These are phyloP conservation scores for Clivina fossor DNA, from an alignment of 2,888 invertebrate genomes.

Conservation along the genomic window DNA sequence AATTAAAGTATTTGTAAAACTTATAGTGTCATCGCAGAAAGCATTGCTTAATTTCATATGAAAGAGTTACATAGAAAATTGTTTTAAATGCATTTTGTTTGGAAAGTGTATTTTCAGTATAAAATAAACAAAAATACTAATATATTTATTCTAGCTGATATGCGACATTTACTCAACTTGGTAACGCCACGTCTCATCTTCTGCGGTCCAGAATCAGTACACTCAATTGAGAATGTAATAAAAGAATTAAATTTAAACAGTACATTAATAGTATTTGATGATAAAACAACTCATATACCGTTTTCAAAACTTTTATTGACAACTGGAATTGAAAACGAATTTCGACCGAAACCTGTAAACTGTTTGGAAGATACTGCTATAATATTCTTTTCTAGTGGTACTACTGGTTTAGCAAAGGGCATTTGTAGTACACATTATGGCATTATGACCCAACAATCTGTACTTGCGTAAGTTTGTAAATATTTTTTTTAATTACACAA, in stretches of 20 bases:
- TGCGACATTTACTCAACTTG: slow-evolving; percentile 42
- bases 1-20: too few relatives aligned
- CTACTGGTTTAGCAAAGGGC: slow-evolving; percentile 39
- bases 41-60: too few relatives aligned
- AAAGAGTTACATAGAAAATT: too few relatives aligned
- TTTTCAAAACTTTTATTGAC: slow-evolving; percentile 42
- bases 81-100: too few relatives aligned
- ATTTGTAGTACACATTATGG: slow-evolving; percentile 31
- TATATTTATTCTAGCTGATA: slow-evolving; percentile 37
- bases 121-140: background rate
- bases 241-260: slow-evolving; percentile 39
- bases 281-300: slow-evolving; percentile 36
- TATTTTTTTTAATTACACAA: background rate
- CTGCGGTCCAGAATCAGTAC: slow-evolving; percentile 41
- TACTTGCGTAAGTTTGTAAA: background rate
- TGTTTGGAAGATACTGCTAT: slow-evolving; percentile 11
- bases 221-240: slow-evolving; percentile 42
- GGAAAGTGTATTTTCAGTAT: background rate
- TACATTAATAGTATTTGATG: slow-evolving; percentile 45
- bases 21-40: too few relatives aligned
- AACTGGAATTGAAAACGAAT: slow-evolving; percentile 42
- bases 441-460: slow-evolving; percentile 6
- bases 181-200: slow-evolving; percentile 46
- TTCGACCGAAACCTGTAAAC: slow-evolving; percentile 40
- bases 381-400: slow-evolving; percentile 39